phyloP scores from a whole-genome alignment of 92 coral and sea anemone genomes.

The Heliopora coerulea region DNA sequence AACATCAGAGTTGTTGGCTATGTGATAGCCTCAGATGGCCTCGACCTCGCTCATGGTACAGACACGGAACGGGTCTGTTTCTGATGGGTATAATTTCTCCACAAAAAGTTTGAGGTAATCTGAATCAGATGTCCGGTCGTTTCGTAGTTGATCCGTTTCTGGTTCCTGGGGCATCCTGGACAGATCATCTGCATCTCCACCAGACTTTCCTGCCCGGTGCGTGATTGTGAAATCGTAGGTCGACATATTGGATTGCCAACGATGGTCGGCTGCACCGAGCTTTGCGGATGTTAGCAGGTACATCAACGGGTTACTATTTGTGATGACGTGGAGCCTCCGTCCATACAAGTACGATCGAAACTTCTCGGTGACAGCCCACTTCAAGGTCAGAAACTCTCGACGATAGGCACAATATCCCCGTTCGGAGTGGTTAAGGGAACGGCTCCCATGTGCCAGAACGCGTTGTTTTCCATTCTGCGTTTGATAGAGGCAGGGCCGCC shows the following conservation, averaged over 20 bases:
- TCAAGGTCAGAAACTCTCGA: slow-evolving; percentile 53
- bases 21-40: too few species aligned
- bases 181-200: slow-evolving; percentile 49
- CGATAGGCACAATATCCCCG: slow-evolving; percentile 32
- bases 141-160: slow-evolving; percentile 6
- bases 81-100: slow-evolving; percentile 29
- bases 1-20: not conserved
- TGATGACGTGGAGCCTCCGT: slow-evolving; percentile 24
- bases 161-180: slow-evolving; percentile 43
- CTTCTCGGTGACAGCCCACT: slow-evolving; percentile 55
- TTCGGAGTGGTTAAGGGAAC: slow-evolving; percentile 23
- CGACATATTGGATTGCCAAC: slow-evolving; percentile 46
- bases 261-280: slow-evolving; percentile 48
- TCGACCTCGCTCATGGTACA: slow-evolving; percentile 47
- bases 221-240: slow-evolving; percentile 51
- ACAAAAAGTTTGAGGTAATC: not conserved
- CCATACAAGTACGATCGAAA: slow-evolving; percentile 34
- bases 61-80: not conserved
- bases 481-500: slow-evolving; percentile 25
- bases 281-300: slow-evolving; percentile 50
- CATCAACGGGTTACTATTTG: slow-evolving; percentile 48
- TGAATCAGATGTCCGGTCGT: slow-evolving; percentile 7
- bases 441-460: slow-evolving; percentile 47
- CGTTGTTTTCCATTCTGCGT: slow-evolving; percentile 30
- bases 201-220: slow-evolving; percentile 39